phyloP scores from a whole-genome alignment of 2,888 invertebrate species.

The Limenitis camilla region DNA sequence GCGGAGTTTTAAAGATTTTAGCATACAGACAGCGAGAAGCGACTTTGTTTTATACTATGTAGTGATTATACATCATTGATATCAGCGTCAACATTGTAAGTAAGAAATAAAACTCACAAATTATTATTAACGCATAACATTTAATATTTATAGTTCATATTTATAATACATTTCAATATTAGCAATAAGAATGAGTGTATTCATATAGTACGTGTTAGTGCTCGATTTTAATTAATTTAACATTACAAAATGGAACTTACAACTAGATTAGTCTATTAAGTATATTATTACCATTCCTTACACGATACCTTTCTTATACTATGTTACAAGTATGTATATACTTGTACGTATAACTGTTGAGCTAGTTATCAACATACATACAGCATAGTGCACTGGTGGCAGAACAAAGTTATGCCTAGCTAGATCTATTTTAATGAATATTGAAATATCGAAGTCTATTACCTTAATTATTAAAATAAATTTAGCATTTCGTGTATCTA shows the following conservation, averaged over 20 bases:
- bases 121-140: constrained; percentile 83
- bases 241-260: constrained; percentile 73
- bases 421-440: constrained; percentile 23
- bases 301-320: constrained; percentile 29
- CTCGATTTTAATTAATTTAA: constrained; percentile 66
- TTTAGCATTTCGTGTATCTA: constrained; percentile 56
- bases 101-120: constrained; percentile 43
- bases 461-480: constrained; percentile 61
- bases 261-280: constrained; percentile 41
- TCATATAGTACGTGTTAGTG: constrained; percentile 71
- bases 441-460: constrained; percentile 46
- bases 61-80: too few relatives aligned
- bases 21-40: too few relatives aligned
- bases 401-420: constrained; percentile 1
- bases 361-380: constrained; percentile 45
- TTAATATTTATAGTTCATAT: constrained; percentile 76
- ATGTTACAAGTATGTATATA: constrained; percentile 45
- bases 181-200: constrained; percentile 74
- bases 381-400: too few relatives aligned
- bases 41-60: too few relatives aligned
- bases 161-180: constrained; percentile 76
- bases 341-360: constrained; percentile 62
- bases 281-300: constrained; percentile 49
- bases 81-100: too few relatives aligned
- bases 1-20: too few relatives aligned